A percentile compares a stretch with the other conserved stretches of the same genome.
Conservation (phyloP, 2,888 invertebrate genomes). For the Drosophila paramelanica region DNA sequence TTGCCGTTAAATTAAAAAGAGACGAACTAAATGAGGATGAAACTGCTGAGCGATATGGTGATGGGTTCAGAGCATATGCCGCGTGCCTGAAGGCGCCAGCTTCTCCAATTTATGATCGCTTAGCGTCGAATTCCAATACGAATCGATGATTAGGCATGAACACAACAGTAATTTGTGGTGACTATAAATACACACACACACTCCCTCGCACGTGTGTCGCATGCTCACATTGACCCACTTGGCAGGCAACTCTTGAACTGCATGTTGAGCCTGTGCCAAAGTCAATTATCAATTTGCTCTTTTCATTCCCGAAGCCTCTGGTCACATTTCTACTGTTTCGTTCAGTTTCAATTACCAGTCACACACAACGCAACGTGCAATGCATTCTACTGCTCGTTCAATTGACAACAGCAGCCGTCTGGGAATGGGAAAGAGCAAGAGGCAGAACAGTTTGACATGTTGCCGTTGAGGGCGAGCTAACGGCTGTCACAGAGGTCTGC, state of each 20-base stretch:
- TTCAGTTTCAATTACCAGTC: slow-evolving; percentile 35
- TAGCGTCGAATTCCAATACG: slow-evolving; percentile 42
- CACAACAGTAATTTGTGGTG: slow-evolving; percentile 20
- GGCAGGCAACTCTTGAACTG: slow-evolving; percentile 53
- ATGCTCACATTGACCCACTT: slow-evolving; percentile 73
- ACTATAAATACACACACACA: slow-evolving; percentile 5
- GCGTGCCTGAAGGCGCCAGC: slow-evolving; percentile 33
- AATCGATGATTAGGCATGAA: slow-evolving; percentile 31
- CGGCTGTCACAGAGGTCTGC: not conserved
- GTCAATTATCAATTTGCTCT: slow-evolving; percentile 76
- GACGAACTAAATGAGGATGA: slow-evolving; percentile 12
- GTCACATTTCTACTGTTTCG: slow-evolving; percentile 21
- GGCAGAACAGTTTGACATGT: slow-evolving; percentile 13
- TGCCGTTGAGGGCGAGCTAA: not conserved
- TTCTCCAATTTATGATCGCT: slow-evolving; percentile 54
- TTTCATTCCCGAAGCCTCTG: slow-evolving; percentile 45
- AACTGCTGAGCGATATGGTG: slow-evolving; percentile 27
- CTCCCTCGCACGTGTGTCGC: slow-evolving; percentile 13
- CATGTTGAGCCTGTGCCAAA: slow-evolving; percentile 76
- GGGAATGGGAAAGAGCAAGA: not conserved
- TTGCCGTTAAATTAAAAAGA: slow-evolving; percentile 71
- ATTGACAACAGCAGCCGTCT: slow-evolving; percentile 31
- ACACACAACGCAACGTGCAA: slow-evolving; percentile 18
- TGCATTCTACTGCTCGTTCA: slow-evolving; percentile 29
- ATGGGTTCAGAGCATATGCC: slow-evolving; percentile 7